Evolutionary conservation across 2,888 invertebrate genomes (phyloP).

Genomic region (Pycnomerus fuliginosus): DNA sequence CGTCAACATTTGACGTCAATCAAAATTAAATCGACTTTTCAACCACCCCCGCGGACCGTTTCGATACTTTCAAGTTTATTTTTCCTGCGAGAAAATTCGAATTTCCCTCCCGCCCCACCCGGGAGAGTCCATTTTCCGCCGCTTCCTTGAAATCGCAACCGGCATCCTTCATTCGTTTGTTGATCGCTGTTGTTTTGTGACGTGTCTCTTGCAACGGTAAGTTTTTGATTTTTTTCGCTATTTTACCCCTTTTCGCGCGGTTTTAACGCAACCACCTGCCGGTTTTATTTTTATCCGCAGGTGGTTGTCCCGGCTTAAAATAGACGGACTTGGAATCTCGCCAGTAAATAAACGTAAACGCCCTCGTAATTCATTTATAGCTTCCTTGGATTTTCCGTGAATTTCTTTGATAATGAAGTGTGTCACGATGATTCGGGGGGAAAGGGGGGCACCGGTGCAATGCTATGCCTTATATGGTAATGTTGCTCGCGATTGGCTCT

Average conservation of each 20-base stretch:
- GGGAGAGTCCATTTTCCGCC: conserved; percentile 34
- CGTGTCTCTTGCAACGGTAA: conserved; percentile 49
- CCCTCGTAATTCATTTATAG: no score
- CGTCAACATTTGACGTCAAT: no score
- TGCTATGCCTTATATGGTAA: conserved; percentile 79
- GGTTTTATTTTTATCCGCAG: conserved; percentile 35
- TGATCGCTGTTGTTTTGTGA: conserved; percentile 48
- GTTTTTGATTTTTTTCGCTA: conserved; percentile 26
- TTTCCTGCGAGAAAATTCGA: conserved; percentile 38
- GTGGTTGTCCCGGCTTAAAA: conserved; percentile 29
- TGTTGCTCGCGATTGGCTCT: conserved; percentile 67
- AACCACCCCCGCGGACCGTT: neutral
- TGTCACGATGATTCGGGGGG: conserved; percentile 37
- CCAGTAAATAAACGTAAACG: neutral
- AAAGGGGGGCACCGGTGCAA: conserved; percentile 58
- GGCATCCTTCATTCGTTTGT: conserved; percentile 50
- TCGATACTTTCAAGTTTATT: no score
- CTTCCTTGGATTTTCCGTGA: conserved; percentile 9
- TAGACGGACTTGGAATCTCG: conserved; percentile 4
- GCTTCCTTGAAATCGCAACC: conserved; percentile 45
- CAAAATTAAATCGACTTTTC: neutral
- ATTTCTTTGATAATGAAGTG: conserved; percentile 29
- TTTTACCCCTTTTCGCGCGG: conserved; percentile 7
- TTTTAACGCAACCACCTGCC: conserved; percentile 9
- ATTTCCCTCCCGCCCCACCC: conserved; percentile 37